Conservation (phyloP, 1,140 invertebrate species). For the Coelopa frigida region DNA sequence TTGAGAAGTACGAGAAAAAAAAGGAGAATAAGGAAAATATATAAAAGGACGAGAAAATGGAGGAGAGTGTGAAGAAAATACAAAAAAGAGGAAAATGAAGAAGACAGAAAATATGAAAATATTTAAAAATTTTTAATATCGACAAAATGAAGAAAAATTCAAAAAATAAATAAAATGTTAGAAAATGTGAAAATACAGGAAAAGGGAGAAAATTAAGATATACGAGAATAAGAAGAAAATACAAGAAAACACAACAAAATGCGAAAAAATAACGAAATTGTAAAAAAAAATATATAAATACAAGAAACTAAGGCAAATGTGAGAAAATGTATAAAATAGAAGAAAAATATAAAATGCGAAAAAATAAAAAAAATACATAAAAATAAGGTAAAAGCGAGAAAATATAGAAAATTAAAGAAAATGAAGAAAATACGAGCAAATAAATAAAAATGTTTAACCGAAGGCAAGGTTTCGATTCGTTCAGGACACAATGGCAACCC, state of each 20-base stretch:
- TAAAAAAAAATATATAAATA: not conserved
- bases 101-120: not conserved
- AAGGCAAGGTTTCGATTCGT: too few relatives aligned
- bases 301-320: not conserved
- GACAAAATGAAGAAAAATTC: not conserved
- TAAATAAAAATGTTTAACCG: too few relatives aligned
- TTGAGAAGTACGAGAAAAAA: not conserved
- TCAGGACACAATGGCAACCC: too few relatives aligned
- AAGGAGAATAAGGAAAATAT: not conserved
- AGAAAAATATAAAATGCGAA: not conserved
- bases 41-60: too few relatives aligned
- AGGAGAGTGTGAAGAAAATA: not conserved
- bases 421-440: too few relatives aligned
- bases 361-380: not conserved
- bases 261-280: not conserved
- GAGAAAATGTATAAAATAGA: not conserved
- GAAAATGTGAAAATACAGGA: not conserved
- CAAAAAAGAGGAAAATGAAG: not conserved
- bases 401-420: not conserved
- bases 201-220: not conserved
- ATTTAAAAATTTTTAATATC: too few relatives aligned
- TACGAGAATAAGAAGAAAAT: not conserved
- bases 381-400: not conserved
- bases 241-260: not conserved
- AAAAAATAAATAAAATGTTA: not conserved